phyloP scores from a whole-genome alignment of 1,140 invertebrate genomes.

The Drosophila nigromelanica region DNA sequence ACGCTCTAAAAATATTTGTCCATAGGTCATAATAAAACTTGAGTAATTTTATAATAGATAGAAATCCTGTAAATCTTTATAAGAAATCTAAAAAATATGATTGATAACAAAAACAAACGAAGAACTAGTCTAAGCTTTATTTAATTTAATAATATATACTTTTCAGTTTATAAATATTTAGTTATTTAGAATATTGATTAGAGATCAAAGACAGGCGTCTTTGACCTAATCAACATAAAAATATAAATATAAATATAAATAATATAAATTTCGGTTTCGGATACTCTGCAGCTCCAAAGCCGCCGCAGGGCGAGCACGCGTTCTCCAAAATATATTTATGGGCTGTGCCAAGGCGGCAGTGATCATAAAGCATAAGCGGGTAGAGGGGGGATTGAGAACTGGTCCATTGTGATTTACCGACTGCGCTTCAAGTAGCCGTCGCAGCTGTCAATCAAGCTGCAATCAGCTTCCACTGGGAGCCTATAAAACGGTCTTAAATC shows the following conservation, averaged over 20 bases:
- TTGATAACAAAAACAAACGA: neutral
- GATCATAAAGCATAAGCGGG: neutral
- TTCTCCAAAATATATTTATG: conserved; percentile 74
- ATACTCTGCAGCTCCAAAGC: conserved; percentile 8
- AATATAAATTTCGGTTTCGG: neutral
- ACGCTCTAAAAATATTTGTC: neutral
- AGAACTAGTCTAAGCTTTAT: neutral
- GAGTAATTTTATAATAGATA: too few species aligned
- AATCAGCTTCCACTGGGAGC: conserved; percentile 77
- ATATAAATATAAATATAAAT: too few species aligned
- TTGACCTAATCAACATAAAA: too few species aligned
- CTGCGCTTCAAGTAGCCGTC: conserved; percentile 73
- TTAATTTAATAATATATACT: too few species aligned
- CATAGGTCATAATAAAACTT: too few species aligned
- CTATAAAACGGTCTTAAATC: conserved; percentile 72
- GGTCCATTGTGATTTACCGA: conserved; percentile 67
- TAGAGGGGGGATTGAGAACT: conserved; percentile 29
- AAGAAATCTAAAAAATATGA: too few species aligned
- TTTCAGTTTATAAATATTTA: too few species aligned
- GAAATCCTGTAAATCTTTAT: too few species aligned
- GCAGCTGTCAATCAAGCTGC: conserved; percentile 75
- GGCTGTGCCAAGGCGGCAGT: conserved; percentile 27
- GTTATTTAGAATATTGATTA: too few species aligned
- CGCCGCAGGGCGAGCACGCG: conserved; percentile 61
- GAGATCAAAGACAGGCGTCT: too few species aligned